Base-by-base conservation (phyloP, 1,140 invertebrate genomes). In the Drosophila suzukii region DNA sequence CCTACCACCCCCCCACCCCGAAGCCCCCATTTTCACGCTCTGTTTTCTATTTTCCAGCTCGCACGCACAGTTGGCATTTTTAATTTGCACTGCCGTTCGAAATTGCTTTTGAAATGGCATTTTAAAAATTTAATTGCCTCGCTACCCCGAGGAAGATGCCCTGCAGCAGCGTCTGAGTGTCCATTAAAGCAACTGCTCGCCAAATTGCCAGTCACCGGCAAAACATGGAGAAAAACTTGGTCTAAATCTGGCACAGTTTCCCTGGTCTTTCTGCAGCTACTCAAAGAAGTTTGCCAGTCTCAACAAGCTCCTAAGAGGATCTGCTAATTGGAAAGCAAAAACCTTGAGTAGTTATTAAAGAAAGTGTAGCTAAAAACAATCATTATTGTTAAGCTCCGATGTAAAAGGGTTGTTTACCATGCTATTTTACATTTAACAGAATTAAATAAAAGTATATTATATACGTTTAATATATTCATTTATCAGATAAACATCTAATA, bases 91-190 rank as follows among this genome's bases (percentile, higher is more conserved):
- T 78, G 68, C 67, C 55, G 57, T 67, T 61, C 47, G 46, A 75
- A 86, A 75, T 75, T 68, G 75, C 62, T 75, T 85, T 75, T 62
- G 74, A 86, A 85, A 85, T 85, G 81, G 78, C 68, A 85, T 86
- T 86, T 86, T 61, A 86, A 79, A 86, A 88, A 88, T 86, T 82
- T 88, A 82, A 86, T 86, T 86, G 83, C 73, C 67, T 12, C 24
- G 27, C 32, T 24, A 20, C 38, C 6, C 24, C 20, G 30, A 32
- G 30, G 43, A 71, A 50, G 65, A 72, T 71, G 72, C 54, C 73
- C 36, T 47, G 58, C 59, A 75, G 72, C 51, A 43, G 27, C 44
- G 61, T 74, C 77, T 72, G 73, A 63, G 39, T 75, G 70, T 75
- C 77, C 71, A 79, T 78, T 78, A 79, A 20, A 51, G 47, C 41